Conservation (phyloP, 2,113 vertebrate species). For the Protomyctophum bolini region DNA sequence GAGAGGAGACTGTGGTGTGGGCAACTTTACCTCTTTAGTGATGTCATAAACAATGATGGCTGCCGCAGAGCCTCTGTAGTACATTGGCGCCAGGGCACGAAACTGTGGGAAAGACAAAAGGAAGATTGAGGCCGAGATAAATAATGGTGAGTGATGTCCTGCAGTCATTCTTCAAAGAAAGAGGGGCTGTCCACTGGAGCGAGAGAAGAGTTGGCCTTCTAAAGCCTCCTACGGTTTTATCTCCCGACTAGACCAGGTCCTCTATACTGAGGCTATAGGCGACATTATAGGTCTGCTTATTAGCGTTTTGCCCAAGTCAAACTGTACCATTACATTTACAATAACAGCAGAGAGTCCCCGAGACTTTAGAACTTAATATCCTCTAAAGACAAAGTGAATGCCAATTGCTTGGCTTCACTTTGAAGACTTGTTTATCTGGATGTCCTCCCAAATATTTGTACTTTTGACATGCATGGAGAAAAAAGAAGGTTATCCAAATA, state of each 20-base stretch:
- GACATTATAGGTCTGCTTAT: not conserved
- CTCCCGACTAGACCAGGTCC: not conserved
- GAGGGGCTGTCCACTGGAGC: not conserved
- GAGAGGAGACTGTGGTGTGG: too few relatives aligned
- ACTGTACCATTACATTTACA: conserved; percentile 1
- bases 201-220: not conserved
- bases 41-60: conserved; percentile 98
- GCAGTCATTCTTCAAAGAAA: conserved; percentile 2
- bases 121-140: not conserved
- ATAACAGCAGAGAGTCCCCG: conserved; percentile 3
- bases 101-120: conserved; percentile 80
- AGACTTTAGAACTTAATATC: not conserved
- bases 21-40: conserved; percentile 92
- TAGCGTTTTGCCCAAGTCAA: conserved; percentile 4
- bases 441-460: not conserved
- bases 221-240: conserved; percentile 3
- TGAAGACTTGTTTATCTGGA: not conserved
- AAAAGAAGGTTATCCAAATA: conserved; percentile 17
- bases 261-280: conserved; percentile 4
- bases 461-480: not conserved
- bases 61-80: conserved; percentile 96
- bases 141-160: conserved; percentile 9
- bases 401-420: not conserved
- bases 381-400: not conserved
- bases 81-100: conserved; percentile 97